phyloP scores from a whole-genome alignment of 1,140 invertebrate species.

The Zaprionus inermis region DNA sequence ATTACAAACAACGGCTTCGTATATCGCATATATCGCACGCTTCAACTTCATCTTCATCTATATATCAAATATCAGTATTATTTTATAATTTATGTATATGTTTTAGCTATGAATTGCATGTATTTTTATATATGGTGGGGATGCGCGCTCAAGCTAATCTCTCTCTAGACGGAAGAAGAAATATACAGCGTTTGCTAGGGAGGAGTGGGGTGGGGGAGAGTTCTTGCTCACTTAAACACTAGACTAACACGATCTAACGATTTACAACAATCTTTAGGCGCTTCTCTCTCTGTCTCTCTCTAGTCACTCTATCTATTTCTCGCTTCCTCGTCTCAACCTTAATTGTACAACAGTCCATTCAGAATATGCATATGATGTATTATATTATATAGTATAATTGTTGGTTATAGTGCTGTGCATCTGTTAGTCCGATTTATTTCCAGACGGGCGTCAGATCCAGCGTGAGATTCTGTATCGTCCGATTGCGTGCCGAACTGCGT shows the following conservation, averaged over 20 bases:
- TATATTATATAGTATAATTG: conserved; percentile 29
- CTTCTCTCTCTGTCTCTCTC: conserved; percentile 9
- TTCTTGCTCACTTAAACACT: conserved; percentile 48
- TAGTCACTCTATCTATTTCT: conserved; percentile 15
- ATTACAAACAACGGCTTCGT: conserved; percentile 69
- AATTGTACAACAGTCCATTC: conserved; percentile 67
- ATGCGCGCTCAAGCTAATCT: conserved; percentile 51
- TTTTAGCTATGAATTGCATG: conserved; percentile 25
- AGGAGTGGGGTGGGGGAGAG: conserved; percentile 5
- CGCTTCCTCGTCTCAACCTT: conserved; percentile 23
- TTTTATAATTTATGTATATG: conserved; percentile 6
- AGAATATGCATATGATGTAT: conserved; percentile 46
- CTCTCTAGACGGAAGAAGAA: conserved; percentile 60
- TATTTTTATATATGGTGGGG: conserved; percentile 52
- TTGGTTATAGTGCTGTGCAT: not conserved
- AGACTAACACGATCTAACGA: conserved; percentile 65
- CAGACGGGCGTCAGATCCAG: conserved; percentile 92
- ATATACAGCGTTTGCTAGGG: conserved; percentile 59
- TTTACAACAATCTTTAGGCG: conserved; percentile 42
- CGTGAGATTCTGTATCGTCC: conserved; percentile 91
- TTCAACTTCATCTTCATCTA: conserved; percentile 10
- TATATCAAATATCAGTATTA: conserved; percentile 18
- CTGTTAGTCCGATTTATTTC: conserved; percentile 78
- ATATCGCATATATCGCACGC: conserved; percentile 26
- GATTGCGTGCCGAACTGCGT: conserved; percentile 91